These are phyloP conservation scores for Cordilura impudica DNA, from an alignment of 2,888 invertebrate species.

Conservation along the genomic window DNA sequence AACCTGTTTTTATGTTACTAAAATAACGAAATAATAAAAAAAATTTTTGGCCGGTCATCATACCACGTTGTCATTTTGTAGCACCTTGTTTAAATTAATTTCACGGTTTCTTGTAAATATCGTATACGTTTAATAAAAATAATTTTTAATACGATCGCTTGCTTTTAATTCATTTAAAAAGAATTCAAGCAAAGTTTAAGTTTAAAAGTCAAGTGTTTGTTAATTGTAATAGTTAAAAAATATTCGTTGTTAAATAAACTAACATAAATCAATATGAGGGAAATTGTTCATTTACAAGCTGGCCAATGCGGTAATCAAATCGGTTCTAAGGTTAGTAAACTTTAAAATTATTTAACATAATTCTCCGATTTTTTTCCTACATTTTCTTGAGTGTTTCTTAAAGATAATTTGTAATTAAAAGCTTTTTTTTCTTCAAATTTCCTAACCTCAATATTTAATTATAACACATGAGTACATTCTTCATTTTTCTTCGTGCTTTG, in stretches of 20 bases:
- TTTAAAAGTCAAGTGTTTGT: conserved; percentile 20
- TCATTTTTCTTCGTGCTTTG: conserved; percentile 14
- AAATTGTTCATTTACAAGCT: conserved; percentile 94
- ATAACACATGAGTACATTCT: conserved; percentile 57
- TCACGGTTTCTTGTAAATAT: neutral
- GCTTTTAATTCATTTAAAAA: neutral
- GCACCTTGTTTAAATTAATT: neutral
- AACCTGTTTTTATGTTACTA: conserved; percentile 32
- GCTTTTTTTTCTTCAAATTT: conserved; percentile 26
- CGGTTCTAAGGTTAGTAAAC: conserved; percentile 87
- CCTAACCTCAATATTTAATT: conserved; percentile 62
- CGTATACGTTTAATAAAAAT: neutral
- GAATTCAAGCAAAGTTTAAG: conserved; percentile 17
- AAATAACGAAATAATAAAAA: neutral
- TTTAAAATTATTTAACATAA: neutral
- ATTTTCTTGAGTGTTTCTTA: neutral
- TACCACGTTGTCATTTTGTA: conserved; percentile 10
- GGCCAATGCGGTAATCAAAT: conserved; percentile 96
- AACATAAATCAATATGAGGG: conserved; percentile 86
- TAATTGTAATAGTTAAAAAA: conserved; percentile 2
- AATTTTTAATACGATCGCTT: neutral
- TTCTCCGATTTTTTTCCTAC: neutral
- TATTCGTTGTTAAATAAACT: neutral
- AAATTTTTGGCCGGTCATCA: conserved; percentile 2
- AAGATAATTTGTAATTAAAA: conserved; percentile 22